Base-by-base conservation (phyloP, 2,797 vertebrate species). In the Salarias fasciatus region DNA sequence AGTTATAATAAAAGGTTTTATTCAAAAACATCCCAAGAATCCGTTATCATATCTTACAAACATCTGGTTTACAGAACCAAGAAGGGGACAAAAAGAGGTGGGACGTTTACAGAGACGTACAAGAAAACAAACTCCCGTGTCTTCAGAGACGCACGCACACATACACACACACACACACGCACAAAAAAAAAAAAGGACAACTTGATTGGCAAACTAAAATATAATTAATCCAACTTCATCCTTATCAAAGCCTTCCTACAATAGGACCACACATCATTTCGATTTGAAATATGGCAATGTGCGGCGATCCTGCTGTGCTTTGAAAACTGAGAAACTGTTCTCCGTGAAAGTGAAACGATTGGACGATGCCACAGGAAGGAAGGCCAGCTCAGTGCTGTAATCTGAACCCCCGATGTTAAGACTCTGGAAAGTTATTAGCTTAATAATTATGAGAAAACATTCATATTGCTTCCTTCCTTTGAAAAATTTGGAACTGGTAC, bases 1-100 rank as follows among this genome's bases (percentile, higher is more conserved):
- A 52, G 63, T 73, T 71, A 81, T 84, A 77, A 63, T 84, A 88
- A 89, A 89, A 87, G 43, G 69, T 83, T 91, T 91, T 88, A 88
- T 89, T 89, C 71, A 86, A 89, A 84, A 87, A 80, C 59, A 29
- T 85, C 76, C 77, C 67, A 72, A 65, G 72, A 85, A 73, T 80
- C 60, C 64, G 84, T 76, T 73, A 75, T 75, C 73, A 63, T 85
- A 84, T 81, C 72, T 88, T 87, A 88, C 87, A 88, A 89, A 89
- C 63, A 69, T 86, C 67, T 81, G 74, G 52, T 70, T 72, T 69
- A 83, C 13, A 15, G 69, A n/a, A 86, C 65, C 18, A 86, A 63
- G 80, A 53, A 70, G 54, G 52, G 55, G 56, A 79, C 43, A 70
- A 78, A 72, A 13, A 45, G 60, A 35, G 47, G 59, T 61, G 37